Base-by-base conservation (phyloP, 2,888 invertebrate genomes). In the Amphipyra berbera region DNA sequence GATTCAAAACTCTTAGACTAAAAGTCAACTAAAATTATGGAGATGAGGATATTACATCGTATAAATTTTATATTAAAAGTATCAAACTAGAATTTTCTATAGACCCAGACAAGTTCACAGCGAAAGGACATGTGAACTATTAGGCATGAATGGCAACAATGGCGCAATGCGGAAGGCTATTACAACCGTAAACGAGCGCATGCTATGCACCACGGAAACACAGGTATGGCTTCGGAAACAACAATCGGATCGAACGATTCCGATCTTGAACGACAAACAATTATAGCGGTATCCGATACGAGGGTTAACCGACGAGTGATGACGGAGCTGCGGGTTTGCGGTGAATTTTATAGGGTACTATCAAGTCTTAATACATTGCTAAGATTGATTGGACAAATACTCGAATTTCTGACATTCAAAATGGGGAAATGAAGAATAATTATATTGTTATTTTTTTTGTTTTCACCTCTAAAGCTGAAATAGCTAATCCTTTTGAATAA, bases 151-250 rank as follows among this genome's bases (percentile, higher is more conserved):
- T 76, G 77, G 64, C 70, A 79, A 77, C 68, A 75, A 73, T 73
- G 78, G 61, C 82, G 83, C 83, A 83, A 68, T 82, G 82, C 82
- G 82, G 79, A 73, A 74, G 53, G 60, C 67, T 63, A 72, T 59
- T 56, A 72, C 47, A 62, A 49, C 56, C 49, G 73, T 69, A 73
- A 78, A 63, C 69, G 58, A 63, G 68, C 53, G 60, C 64, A 70
- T 73, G 69, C 59, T 56, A 74, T 77, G 70, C 76, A 81, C 67
- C 73, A 53, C 79, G 77, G 79, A 81, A 80, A 68, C 58, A 66
- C 57, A 68, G 65, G 59, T 73, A 77, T 46, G 78, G 75, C 78
- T 77, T 77, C 73, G 59, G 72, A 65, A 72, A 48, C 45, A 61
- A 35, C 21, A 59, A 52, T 21, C 65, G 59, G 77, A 68, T 62